Evolutionary conservation across 2,113 vertebrate genomes (phyloP).

Genomic region (Chloebia gouldiae): DNA sequence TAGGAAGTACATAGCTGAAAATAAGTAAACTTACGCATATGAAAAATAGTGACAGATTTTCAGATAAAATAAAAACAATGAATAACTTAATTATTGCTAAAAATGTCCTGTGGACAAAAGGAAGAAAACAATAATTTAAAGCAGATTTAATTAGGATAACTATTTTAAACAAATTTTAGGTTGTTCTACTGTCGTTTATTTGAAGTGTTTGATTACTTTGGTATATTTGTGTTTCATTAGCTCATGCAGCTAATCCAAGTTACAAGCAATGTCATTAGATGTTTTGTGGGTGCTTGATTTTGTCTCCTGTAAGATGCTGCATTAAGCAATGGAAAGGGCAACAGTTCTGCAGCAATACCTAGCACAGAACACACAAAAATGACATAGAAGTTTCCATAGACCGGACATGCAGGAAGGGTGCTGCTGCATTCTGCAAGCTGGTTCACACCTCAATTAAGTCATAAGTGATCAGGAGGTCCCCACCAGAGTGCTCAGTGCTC

Average conservation of each 20-base stretch:
- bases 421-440: neutral
- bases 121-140: neutral
- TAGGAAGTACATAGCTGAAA: neutral
- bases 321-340: neutral
- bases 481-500: neutral
- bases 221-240: neutral
- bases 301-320: neutral
- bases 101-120: neutral
- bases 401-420: neutral
- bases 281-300: neutral
- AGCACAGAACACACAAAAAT: neutral
- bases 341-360: neutral
- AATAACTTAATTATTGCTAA: neutral
- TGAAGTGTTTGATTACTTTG: neutral
- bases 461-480: neutral
- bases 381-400: fast-evolving
- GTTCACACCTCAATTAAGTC: neutral
- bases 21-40: neutral
- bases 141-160: neutral
- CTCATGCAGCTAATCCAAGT: neutral
- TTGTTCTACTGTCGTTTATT: neutral
- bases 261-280: neutral
- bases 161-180: neutral
- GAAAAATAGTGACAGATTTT: neutral
- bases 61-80: neutral